Evolutionary conservation across 2,113 vertebrate species (phyloP).

Genomic region (Rousettus leschenaultii): DNA sequence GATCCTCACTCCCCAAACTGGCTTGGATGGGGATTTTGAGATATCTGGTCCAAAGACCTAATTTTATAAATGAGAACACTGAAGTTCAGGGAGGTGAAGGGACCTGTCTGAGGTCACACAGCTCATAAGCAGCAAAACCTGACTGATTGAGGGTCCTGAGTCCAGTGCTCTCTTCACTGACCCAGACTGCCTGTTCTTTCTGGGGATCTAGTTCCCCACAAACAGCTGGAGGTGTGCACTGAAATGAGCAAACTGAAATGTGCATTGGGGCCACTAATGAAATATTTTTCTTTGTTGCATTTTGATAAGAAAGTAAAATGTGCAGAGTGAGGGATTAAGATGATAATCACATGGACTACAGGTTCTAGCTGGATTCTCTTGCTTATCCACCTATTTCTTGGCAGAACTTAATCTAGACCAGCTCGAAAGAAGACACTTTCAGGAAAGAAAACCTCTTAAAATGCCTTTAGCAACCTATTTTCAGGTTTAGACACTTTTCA

Average conservation of each 20-base stretch:
- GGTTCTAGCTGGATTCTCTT: neutral
- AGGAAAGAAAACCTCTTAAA: neutral
- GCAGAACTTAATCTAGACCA: neutral
- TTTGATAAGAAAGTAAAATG: neutral
- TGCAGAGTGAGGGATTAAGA: neutral
- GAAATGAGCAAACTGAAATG: neutral
- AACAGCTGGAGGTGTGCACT: neutral
- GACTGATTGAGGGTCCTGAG: neutral
- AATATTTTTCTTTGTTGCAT: neutral
- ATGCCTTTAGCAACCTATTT: neutral
- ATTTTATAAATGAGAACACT: neutral
- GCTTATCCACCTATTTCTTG: neutral
- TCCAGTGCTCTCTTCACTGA: too few species aligned
- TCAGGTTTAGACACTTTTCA: neutral
- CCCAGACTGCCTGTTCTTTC: neutral
- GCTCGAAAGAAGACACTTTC: neutral
- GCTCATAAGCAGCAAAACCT: neutral
- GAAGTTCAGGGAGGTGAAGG: neutral
- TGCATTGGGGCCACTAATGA: accelerated
- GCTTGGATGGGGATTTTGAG: neutral
- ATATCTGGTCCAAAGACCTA: neutral
- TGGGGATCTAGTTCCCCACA: neutral
- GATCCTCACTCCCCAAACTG: neutral
- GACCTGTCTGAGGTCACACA: neutral
- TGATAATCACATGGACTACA: neutral